Evolutionary conservation across 2,113 vertebrate genomes (phyloP).

Genomic region (Paradisaea rubra): DNA sequence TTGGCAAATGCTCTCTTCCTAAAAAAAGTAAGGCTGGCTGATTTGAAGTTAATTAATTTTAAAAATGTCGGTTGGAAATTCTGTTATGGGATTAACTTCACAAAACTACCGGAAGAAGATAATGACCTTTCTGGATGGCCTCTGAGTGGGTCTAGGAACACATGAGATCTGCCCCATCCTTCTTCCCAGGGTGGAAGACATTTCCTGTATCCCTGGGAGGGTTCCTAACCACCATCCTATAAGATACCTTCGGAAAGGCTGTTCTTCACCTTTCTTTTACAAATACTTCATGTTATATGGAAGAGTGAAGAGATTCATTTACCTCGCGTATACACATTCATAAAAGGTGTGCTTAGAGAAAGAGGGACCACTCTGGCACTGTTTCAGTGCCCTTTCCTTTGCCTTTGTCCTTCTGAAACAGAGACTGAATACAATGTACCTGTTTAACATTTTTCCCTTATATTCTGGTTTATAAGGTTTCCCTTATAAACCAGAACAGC

Average conservation of each 20-base stretch:
- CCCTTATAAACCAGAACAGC: neutral
- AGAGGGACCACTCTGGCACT: neutral
- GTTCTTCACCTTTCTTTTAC: neutral
- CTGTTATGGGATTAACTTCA: neutral
- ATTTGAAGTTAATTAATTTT: neutral
- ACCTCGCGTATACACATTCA: neutral
- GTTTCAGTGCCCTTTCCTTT: neutral
- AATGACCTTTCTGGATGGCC: neutral
- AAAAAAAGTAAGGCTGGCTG: neutral
- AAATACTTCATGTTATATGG: neutral
- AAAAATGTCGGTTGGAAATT: neutral
- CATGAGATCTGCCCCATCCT: neutral
- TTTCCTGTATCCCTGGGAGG: rapidly evolving
- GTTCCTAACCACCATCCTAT: neutral
- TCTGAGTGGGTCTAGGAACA: neutral
- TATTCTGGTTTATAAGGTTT: neutral
- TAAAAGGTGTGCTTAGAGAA: neutral
- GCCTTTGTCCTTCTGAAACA: neutral
- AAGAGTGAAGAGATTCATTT: neutral
- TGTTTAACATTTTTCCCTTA: neutral
- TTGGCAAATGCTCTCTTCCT: neutral
- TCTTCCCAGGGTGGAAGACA: neutral
- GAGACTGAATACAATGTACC: neutral
- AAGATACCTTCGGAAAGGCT: neutral
- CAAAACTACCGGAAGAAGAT: neutral